Evolutionary conservation across 2,888 invertebrate genomes (phyloP), one percentile per base, ranked within the genome.

Genomic region (Pristionchus maxplancki): DNA sequence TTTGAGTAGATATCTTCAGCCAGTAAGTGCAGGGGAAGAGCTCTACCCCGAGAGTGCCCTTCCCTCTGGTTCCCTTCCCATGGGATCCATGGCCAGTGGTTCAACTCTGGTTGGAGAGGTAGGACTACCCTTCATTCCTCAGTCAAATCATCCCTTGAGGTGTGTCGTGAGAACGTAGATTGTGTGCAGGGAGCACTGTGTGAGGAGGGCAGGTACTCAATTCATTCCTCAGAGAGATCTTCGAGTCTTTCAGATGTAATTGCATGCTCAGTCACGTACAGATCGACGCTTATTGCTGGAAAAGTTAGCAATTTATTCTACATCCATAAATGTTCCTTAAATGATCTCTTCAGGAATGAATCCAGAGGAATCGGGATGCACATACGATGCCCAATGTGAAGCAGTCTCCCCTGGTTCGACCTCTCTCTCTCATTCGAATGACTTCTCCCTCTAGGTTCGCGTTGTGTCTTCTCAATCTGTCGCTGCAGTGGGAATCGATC

Each of bases 321-420:
- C 4, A 1, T 5, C 28, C 1, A 11, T 5, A 82, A 17, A 50
- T n/a, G n/a, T n/a, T n/a, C n/a, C n/a, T n/a, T 6, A 15, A 34
- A n/a, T n/a, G 15, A 20, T 44, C 24, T 28, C 17, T 74, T 74
- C 88, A 93, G 93, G 92, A 89, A 88, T 93, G 9, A 90, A 90
- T 31, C 93, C 93, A 17, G 93, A 92, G 34, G 90, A 91, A 37
- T 89, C 90, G n/a, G 93, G 94, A 1, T 93, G 93, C 87, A 91
- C 91, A 4, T 91, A 92, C 89, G 92, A 93, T 74, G 92, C 90
- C 31, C 94, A 94, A 88, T 94, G 94, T 74, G 92, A 91, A 28
- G 91, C 91, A 5, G 93, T 93, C n/a, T 93, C 92, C 91, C 93
- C 93, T 4, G 90, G 89, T 62, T 40, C 24, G 74, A 15, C 15